These are phyloP conservation scores for Onychostruthus taczanowskii DNA, from an alignment of 2,113 vertebrate genomes.

Conservation along the genomic window DNA sequence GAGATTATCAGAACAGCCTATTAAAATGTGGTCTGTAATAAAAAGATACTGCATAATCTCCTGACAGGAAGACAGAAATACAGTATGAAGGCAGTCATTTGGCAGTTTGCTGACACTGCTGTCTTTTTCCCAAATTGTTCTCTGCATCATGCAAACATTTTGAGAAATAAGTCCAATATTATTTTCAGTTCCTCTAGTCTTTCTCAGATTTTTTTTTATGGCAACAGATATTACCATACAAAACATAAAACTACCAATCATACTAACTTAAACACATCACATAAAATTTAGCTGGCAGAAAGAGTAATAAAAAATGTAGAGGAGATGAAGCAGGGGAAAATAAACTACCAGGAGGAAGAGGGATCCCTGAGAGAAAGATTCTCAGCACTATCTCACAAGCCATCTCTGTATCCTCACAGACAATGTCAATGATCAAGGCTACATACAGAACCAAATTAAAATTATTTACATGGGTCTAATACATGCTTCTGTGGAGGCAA, in stretches of 20 bases:
- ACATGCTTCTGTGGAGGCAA: background rate
- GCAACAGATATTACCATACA: background rate
- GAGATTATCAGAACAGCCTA: slow-evolving; percentile 21
- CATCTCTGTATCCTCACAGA: background rate
- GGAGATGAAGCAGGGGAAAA: background rate
- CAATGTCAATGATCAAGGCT: fast-evolving
- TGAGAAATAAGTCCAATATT: background rate
- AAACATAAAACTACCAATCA: background rate
- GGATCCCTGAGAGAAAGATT: background rate
- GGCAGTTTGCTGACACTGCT: background rate
- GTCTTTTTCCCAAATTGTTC: background rate
- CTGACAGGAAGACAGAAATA: background rate
- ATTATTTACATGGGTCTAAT: background rate
- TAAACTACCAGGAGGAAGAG: background rate
- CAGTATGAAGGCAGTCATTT: background rate
- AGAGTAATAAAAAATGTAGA: background rate
- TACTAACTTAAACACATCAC: background rate
- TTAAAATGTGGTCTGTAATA: slow-evolving; percentile 10
- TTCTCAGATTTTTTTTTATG: background rate
- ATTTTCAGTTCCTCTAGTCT: background rate
- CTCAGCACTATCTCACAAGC: background rate
- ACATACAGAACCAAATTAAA: background rate
- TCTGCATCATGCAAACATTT: background rate
- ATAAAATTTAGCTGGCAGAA: slow-evolving; percentile 13
- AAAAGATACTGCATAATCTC: background rate